Evolutionary conservation across 2,113 vertebrate genomes (phyloP), one percentile per base, ranked within the genome.

Genomic region (Nesoenas mayeri): DNA sequence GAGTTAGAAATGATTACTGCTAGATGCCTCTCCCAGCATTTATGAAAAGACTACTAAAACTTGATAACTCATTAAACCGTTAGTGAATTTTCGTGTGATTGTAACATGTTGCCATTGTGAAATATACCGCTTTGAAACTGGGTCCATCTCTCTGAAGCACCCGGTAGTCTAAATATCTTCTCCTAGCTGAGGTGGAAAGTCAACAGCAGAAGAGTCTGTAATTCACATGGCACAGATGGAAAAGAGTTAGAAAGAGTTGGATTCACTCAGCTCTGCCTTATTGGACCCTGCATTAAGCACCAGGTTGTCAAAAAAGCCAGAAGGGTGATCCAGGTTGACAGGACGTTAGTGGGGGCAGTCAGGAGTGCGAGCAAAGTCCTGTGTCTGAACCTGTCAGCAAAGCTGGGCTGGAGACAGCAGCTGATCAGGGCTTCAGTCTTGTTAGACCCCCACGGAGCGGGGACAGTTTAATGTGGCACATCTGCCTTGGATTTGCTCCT

Each of bases 391-490:
- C 36, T n/a, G 8, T 11, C 42, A 89, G 19, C 0, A 1, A 78
- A 81, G 20, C 28, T 3, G 4, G 19, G 12, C n/a, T 64, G 36
- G 16, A 19, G 22, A 50, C 25, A 50, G n/a, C 28, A 61, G 11
- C 38, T 74, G 31, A 32, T 7, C 24, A 38, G 32, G 25, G 20
- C 7, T 71, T 64, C 6, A 4, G 19, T 32, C 56, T 88, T 64
- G 11, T 85, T 72, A 72, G 40, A 90, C 5, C 14, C 14, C 7
- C 62, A 6, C 17, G 15, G 32, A 54, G 16, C 5, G 3, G 2
- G 2, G 6, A 40, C 9, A 20, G 7, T 24, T 25, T 78, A 20
- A 53, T 12, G 14, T 44, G 64, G 10, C 9, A 56, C 1, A 0
- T 71, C 61, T 74, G 57, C 28, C 65, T 78, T 25, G 8, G 11